Evolutionary conservation across 2,888 invertebrate genomes (phyloP).

Genomic region (Volucella inflata): DNA sequence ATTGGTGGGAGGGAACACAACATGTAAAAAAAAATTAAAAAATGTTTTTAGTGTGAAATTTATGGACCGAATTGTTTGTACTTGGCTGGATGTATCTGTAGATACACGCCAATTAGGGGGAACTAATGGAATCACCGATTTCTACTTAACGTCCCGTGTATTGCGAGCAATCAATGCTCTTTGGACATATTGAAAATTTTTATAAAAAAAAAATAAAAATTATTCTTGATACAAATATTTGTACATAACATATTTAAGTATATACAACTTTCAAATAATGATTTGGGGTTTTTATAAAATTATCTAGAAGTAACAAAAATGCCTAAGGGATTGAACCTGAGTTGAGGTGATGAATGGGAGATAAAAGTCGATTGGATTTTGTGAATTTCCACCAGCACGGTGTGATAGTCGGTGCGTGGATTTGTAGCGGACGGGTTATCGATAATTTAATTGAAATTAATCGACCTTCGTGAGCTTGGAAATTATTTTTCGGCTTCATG

Average conservation of each 20-base stretch:
- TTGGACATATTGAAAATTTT: slow-evolving; percentile 45
- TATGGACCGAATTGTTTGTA: slow-evolving; percentile 30
- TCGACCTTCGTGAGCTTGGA: slow-evolving; percentile 51
- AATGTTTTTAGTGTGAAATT: slow-evolving; percentile 29
- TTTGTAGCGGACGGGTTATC: slow-evolving; percentile 42
- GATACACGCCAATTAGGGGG: slow-evolving; percentile 57
- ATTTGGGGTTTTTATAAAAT: slow-evolving; percentile 21
- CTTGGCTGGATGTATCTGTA: slow-evolving; percentile 29
- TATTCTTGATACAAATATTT: too few species aligned
- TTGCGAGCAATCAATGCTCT: slow-evolving; percentile 47
- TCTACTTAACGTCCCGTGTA: slow-evolving; percentile 61
- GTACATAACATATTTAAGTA: not conserved
- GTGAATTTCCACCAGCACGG: not conserved
- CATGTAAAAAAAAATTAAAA: not conserved
- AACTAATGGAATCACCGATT: slow-evolving; percentile 56
- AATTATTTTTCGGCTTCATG: slow-evolving; percentile 45
- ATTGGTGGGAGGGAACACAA: too few species aligned
- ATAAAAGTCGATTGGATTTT: slow-evolving; percentile 20
- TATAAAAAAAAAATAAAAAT: slow-evolving; percentile 32
- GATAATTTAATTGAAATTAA: slow-evolving; percentile 61
- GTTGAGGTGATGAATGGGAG: slow-evolving; percentile 40
- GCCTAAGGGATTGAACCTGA: slow-evolving; percentile 16
- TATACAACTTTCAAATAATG: slow-evolving; percentile 59
- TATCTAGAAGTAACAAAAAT: slow-evolving; percentile 9
- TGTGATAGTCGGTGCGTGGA: slow-evolving; percentile 17